Base-by-base conservation (phyloP, 2,113 vertebrate species). In the Sturnus vulgaris region DNA sequence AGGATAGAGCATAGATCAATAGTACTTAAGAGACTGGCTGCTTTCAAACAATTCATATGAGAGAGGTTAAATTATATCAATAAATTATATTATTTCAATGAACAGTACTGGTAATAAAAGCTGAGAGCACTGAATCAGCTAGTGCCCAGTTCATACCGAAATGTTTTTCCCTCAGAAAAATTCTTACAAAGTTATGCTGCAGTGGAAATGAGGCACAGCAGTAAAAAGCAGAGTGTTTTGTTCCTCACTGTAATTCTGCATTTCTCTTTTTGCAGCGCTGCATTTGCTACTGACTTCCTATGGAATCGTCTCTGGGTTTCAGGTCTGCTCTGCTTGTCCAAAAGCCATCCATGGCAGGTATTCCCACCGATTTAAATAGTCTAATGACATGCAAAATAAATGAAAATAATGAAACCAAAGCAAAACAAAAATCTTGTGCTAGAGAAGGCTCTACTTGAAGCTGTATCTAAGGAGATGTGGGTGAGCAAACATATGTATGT, bases 21-120 rank as follows among this genome's bases (percentile, higher is more conserved):
- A 86, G 50, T 64, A 91, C 46, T 61, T 56, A 77, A 92, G 71
- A 95, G 86, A 56, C 82, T 60, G 82, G 82, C 91, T 91, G 95
- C 92, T 95, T 96, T 94, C 72, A 69, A 77, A 92, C 83, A 60
- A 89, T 95, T 89, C 77, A 81, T 90, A 64, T 83, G 31, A 91
- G 75, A 88, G 79, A 92, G 83, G 64, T 83, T 92, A 95, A 95
- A 93, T 85, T 96, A 91, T 95, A 93, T 84, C 70, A 91, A 88
- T 93, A 96, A 94, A 92, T 94, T 60, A 81, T 93, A 90, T 89
- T 65, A 75, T 90, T 95, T 73, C 49, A 90, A 35, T 69, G 78
- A 89, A 72, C 27, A 28, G 39, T 70, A 71, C 49, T 56, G 57
- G 65, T 35, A 92, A 68, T 39, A 64, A 68, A 80, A 86, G 70